A percentile compares a stretch with the other conserved stretches of the same genome.
Conservation (phyloP, 2,113 vertebrate species). For the Sinocyclocheilus rhinocerous region DNA sequence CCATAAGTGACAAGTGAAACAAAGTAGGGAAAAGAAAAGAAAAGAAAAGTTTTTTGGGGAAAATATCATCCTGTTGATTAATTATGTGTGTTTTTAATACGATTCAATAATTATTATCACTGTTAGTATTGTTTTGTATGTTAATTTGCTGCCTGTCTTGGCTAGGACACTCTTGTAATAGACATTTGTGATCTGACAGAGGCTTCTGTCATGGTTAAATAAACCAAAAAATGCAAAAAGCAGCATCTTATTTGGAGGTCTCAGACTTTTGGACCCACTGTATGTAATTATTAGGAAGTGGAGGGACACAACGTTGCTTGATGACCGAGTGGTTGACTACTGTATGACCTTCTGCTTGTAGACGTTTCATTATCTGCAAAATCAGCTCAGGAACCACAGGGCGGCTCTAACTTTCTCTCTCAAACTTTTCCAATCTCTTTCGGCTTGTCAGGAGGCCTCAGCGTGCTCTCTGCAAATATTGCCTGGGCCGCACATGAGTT, state of each 20-base stretch:
- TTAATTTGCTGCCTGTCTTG: too few relatives aligned
- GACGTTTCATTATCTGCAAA: neutral
- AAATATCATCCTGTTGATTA: too few relatives aligned
- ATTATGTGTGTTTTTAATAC: too few relatives aligned
- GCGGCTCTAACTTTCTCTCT: neutral
- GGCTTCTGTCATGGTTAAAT: neutral
- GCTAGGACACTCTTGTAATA: too few relatives aligned
- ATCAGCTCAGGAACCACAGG: neutral
- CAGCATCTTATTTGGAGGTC: neutral
- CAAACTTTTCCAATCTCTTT: neutral
- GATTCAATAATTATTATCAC: too few relatives aligned
- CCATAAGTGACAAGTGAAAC: too few relatives aligned
- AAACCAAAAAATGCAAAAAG: too few relatives aligned
- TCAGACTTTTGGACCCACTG: neutral
- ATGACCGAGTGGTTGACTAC: neutral
- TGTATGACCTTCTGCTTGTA: neutral
- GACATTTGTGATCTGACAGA: too few relatives aligned
- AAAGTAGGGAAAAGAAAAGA: too few relatives aligned
- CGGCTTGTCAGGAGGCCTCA: slow-evolving; percentile 4
- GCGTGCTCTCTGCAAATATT: slow-evolving; percentile 14
- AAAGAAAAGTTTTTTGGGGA: too few relatives aligned
- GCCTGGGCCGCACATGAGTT: neutral
- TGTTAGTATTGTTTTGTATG: too few relatives aligned
- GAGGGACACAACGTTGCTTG: neutral
- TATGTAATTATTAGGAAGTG: neutral